phyloP scores from a whole-genome alignment of 2,113 vertebrate genomes.

The Pantherophis guttatus region DNA sequence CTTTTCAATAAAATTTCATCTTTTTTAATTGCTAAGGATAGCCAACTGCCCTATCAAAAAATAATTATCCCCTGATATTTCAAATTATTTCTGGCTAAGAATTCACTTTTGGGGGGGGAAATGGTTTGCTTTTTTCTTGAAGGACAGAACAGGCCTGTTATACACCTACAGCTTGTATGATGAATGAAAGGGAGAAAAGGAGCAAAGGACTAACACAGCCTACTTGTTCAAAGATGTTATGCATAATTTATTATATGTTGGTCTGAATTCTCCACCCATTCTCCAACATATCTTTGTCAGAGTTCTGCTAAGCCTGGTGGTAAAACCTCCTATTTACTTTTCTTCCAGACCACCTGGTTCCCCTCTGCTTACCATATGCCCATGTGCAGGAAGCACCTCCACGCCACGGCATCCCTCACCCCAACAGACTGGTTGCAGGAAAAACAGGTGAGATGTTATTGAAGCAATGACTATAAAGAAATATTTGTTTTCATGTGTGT shows the following conservation, averaged over 20 bases:
- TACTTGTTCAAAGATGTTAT: neutral
- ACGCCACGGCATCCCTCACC: slow-evolving; percentile 69
- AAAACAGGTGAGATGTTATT: slow-evolving; percentile 37
- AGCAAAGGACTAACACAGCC: neutral
- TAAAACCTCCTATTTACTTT: neutral
- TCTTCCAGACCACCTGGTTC: slow-evolving; percentile 23
- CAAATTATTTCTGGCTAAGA: no score
- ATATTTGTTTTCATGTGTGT: neutral
- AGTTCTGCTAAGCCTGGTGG: neutral
- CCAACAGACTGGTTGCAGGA: slow-evolving; percentile 14
- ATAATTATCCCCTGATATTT: no score
- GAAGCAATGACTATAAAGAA: neutral
- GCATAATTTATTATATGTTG: neutral
- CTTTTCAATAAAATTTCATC: no score
- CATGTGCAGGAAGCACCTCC: slow-evolving; percentile 75
- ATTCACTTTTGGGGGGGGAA: no score
- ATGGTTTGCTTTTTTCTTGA: neutral
- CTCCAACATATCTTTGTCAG: neutral
- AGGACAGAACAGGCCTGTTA: neutral
- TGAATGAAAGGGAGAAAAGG: neutral
- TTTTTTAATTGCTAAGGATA: no score
- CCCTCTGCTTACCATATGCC: slow-evolving; percentile 58
- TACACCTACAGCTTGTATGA: neutral
- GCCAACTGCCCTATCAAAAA: no score
- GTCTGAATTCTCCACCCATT: neutral